Percentiles rank a stretch among this genome's conserved stretches.
These are phyloP conservation scores for Cephalopachus bancanus DNA, from an alignment of 2,797 vertebrate species.

Conservation along the genomic window DNA sequence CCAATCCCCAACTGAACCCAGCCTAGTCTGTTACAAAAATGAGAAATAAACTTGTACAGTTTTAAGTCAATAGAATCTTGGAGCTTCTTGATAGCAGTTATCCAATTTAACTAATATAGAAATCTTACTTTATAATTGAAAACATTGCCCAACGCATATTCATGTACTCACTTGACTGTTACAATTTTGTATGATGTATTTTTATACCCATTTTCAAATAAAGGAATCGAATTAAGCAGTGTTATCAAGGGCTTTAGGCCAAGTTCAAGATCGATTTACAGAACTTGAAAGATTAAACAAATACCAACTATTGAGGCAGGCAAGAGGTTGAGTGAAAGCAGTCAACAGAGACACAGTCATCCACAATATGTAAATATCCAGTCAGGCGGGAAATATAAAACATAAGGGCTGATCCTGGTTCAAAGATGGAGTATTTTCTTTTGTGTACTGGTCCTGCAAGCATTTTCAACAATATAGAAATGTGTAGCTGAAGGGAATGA, in stretches of 20 bases:
- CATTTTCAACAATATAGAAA: not conserved
- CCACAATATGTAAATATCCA: not conserved
- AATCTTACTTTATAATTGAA: not conserved
- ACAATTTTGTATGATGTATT: not conserved
- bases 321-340: not conserved
- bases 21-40: not conserved
- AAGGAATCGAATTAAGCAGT: not conserved
- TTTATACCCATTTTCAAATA: conserved; percentile 30
- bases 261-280: not conserved
- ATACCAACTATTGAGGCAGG: not conserved
- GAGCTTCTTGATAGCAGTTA: not conserved
- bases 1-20: not conserved
- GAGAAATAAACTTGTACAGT: not conserved
- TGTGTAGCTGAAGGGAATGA: not conserved
- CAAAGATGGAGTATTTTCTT: not conserved
- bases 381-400: not conserved
- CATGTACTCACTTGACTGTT: not conserved
- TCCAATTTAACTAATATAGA: not conserved
- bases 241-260: not conserved
- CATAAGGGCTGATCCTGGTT: not conserved
- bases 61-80: not conserved
- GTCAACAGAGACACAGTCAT: not conserved
- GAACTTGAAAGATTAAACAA: conserved; percentile 6
- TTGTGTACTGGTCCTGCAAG: not conserved
- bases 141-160: not conserved